phyloP scores from a whole-genome alignment of 2,113 vertebrate species.

The Podarcis cretensis region DNA sequence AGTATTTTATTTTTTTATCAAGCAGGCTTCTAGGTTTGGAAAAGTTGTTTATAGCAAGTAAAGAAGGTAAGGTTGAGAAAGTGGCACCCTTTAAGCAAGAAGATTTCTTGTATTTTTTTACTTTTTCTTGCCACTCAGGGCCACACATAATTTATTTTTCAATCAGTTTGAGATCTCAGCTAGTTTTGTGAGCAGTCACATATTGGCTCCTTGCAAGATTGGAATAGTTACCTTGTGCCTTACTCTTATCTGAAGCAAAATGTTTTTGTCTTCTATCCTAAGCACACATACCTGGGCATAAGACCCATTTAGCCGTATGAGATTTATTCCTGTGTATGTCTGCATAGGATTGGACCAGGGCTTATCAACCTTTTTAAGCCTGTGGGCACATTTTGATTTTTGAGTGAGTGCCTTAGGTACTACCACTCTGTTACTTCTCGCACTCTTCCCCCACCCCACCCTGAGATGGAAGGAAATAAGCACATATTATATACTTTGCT shows the following conservation, averaged over 20 bases:
- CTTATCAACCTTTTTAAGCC: too few relatives aligned
- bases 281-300: not conserved
- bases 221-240: not conserved
- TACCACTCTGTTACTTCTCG: too few relatives aligned
- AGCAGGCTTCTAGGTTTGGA: conserved; percentile 53
- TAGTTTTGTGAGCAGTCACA: conserved; percentile 1
- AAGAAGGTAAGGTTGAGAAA: conserved; percentile 62
- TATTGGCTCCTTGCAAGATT: not conserved
- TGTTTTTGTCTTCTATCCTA: fast-evolving
- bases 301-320: not conserved
- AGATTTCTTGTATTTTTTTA: conserved; percentile 17
- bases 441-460: too few relatives aligned
- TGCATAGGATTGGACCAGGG: not conserved
- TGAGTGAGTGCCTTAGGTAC: not conserved
- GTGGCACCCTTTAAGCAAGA: conserved; percentile 36
- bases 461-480: too few relatives aligned
- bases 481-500: too few relatives aligned
- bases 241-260: not conserved
- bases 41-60: conserved; percentile 70
- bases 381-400: not conserved
- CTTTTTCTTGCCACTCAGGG: not conserved
- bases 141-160: not conserved
- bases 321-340: too few relatives aligned
- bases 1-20: conserved; percentile 74
- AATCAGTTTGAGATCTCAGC: not conserved